phyloP scores from a whole-genome alignment of 53 echinoderm and acorn worm species.

The Mesocentrotus franciscanus region DNA sequence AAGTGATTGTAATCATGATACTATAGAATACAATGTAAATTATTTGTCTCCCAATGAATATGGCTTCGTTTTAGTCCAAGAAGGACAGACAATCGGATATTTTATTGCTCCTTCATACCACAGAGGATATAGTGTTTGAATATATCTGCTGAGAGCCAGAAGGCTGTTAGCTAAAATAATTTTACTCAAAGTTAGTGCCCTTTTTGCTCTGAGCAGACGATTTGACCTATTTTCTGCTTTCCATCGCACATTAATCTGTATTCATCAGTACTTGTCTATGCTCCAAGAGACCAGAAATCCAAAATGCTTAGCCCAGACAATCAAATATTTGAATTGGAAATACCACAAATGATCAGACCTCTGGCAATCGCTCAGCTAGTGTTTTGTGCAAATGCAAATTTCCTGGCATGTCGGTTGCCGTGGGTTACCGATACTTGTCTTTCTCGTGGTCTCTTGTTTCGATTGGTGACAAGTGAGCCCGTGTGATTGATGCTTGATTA shows the following conservation, averaged over 20 bases:
- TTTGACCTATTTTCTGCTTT: conserved; percentile 14
- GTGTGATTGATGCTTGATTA: conserved; percentile 19
- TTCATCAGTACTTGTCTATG: not conserved
- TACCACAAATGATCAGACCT: conserved; percentile 41
- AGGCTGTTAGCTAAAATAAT: too few relatives aligned
- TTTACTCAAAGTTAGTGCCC: too few relatives aligned
- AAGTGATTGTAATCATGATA: not conserved
- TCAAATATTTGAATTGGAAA: conserved; percentile 50
- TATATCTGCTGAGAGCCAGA: too few relatives aligned
- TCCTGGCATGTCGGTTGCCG: conserved; percentile 45
- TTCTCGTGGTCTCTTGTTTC: not conserved
- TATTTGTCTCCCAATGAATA: not conserved
- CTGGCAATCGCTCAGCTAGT: conserved; percentile 3
- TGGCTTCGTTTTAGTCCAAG: too few relatives aligned
- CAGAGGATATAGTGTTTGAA: not conserved
- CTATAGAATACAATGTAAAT: not conserved
- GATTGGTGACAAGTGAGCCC: not conserved
- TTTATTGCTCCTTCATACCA: not conserved
- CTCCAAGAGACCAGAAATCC: not conserved
- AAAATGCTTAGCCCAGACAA: conserved; percentile 24
- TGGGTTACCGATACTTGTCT: not conserved
- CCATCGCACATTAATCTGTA: not conserved
- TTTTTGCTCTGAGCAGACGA: not conserved
- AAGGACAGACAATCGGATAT: not conserved
- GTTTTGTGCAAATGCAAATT: conserved; percentile 45